Conservation (phyloP, 2,113 vertebrate species). For the human (Homo sapiens) region GRCh38 chrX:92110001-92110500, state of each 20-base stretch:
- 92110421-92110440: too few species aligned
- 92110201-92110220: not conserved
- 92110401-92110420: too few species aligned
- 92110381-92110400: too few species aligned
- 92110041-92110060: not conserved
- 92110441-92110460: too few species aligned
- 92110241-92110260: not conserved
- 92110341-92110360: not conserved
- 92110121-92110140: not conserved
- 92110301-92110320: not conserved
- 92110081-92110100: not conserved
- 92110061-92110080: not conserved
- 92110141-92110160: not conserved
- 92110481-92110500: too few species aligned
- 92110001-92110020: not conserved
- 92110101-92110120: not conserved
- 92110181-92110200: not conserved
- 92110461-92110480: too few species aligned
- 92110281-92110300: not conserved
- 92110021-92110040: not conserved
- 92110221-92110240: not conserved
- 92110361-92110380: not conserved
- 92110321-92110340: not conserved
- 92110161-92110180: not conserved
- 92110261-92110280: not conserved